Evolutionary conservation across 2,113 vertebrate genomes (phyloP).

Genomic region (Neolamprologus falcicula): DNA sequence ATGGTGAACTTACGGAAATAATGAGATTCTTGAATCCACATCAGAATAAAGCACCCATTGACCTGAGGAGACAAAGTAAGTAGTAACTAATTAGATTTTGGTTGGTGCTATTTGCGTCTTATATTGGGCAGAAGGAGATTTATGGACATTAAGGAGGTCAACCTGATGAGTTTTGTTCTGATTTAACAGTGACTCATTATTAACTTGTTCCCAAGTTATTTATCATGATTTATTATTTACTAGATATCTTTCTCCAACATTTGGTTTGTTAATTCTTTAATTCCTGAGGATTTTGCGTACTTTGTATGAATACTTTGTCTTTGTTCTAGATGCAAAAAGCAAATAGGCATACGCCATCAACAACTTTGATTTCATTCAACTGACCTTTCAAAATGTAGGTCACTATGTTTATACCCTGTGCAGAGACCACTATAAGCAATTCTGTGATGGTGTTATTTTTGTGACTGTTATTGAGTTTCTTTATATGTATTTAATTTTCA

Average conservation of each 20-base stretch:
- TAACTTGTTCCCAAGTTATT: background rate
- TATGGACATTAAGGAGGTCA: background rate
- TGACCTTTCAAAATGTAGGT: background rate
- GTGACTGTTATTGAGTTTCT: background rate
- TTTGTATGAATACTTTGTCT: background rate
- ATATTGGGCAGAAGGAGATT: background rate
- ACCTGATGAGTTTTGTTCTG: background rate
- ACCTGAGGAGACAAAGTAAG: background rate
- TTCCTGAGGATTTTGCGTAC: background rate
- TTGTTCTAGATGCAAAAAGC: background rate
- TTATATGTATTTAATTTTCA: background rate
- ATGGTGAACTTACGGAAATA: background rate
- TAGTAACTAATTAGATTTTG: background rate
- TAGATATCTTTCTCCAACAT: background rate
- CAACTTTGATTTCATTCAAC: background rate
- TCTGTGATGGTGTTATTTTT: background rate
- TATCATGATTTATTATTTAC: background rate
- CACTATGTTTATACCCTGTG: background rate
- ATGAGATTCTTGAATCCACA: background rate
- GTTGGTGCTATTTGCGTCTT: background rate
- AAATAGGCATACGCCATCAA: background rate
- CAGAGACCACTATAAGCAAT: background rate
- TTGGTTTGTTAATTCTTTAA: background rate
- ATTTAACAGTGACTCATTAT: background rate
- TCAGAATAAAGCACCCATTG: background rate